A percentile compares a stretch with the other conserved stretches of the same genome.
Evolutionary conservation across 1,140 invertebrate species (phyloP).

Genomic region (Ceratina calcarata): DNA sequence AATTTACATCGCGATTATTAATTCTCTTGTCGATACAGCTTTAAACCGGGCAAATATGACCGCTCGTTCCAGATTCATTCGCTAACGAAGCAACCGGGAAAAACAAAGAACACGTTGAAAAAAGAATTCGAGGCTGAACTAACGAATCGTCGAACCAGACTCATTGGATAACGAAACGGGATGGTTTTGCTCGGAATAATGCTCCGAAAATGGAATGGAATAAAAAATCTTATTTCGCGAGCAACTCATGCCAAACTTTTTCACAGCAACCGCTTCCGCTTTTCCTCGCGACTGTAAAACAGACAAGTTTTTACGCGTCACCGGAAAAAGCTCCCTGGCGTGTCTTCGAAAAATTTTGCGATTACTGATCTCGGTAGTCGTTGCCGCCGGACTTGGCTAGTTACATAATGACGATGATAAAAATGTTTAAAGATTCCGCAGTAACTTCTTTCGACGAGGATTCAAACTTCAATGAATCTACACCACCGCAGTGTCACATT

Average conservation of each 20-base stretch:
- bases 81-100: constrained; percentile 10
- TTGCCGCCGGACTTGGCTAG: no score
- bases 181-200: background rate
- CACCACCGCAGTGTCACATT: no score
- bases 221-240: constrained; percentile 3
- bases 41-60: constrained; percentile 9
- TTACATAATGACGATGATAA: background rate
- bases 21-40: background rate
- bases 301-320: constrained; percentile 5
- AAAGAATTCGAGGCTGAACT: constrained; percentile 2
- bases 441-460: background rate
- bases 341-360: background rate
- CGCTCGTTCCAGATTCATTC: constrained; percentile 10
- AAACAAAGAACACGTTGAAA: background rate
- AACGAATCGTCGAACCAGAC: constrained; percentile 16
- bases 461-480: background rate
- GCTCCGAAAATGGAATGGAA: background rate
- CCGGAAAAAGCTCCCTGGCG: background rate
- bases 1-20: no score
- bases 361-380: background rate
- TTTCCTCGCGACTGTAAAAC: background rate
- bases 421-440: background rate
- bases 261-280: background rate
- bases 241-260: background rate
- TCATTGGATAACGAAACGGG: background rate